phyloP scores from a whole-genome alignment of 1,140 invertebrate species.

The Tenebrio molitor region DNA sequence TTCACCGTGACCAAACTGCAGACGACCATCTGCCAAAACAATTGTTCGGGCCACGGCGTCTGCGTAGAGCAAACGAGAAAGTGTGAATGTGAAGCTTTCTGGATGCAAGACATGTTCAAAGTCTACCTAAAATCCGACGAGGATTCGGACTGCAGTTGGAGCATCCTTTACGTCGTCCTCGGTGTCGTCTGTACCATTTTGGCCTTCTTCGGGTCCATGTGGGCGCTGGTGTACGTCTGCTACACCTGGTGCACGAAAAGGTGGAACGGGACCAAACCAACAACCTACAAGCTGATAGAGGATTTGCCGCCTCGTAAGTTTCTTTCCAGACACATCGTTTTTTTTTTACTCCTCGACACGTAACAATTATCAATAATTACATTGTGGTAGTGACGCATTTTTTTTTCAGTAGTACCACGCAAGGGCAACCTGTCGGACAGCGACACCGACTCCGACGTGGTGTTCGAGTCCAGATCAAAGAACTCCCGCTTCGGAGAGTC shows the following conservation, averaged over 20 bases:
- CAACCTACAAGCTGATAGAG: constrained; percentile 75
- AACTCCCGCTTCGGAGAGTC: constrained; percentile 67
- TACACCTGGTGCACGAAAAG: constrained; percentile 71
- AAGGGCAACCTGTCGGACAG: constrained; percentile 78
- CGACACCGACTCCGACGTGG: constrained; percentile 81
- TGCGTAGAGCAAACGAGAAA: constrained; percentile 87
- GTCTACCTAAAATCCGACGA: constrained; percentile 72
- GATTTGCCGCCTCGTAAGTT: constrained; percentile 70
- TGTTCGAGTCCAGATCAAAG: constrained; percentile 76
- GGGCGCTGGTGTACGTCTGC: constrained; percentile 79
- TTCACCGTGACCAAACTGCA: constrained; percentile 82
- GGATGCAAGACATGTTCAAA: constrained; percentile 85
- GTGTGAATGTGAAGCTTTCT: constrained; percentile 95
- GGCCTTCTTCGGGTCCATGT: constrained; percentile 75
- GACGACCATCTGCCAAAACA: constrained; percentile 90
- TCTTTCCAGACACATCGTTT: no score
- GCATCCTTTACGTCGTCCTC: constrained; percentile 88
- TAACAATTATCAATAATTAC: background rate
- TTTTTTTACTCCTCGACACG: no score
- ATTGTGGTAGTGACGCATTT: background rate
- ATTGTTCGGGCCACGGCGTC: constrained; percentile 92
- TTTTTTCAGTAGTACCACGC: constrained; percentile 68
- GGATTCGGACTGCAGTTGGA: constrained; percentile 90
- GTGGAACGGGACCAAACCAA: constrained; percentile 65
- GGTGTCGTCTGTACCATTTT: constrained; percentile 77